A percentile compares a stretch with the other conserved stretches of the same genome.
Evolutionary conservation across 2,888 invertebrate genomes (phyloP).

Genomic region (Philaethria dido): DNA sequence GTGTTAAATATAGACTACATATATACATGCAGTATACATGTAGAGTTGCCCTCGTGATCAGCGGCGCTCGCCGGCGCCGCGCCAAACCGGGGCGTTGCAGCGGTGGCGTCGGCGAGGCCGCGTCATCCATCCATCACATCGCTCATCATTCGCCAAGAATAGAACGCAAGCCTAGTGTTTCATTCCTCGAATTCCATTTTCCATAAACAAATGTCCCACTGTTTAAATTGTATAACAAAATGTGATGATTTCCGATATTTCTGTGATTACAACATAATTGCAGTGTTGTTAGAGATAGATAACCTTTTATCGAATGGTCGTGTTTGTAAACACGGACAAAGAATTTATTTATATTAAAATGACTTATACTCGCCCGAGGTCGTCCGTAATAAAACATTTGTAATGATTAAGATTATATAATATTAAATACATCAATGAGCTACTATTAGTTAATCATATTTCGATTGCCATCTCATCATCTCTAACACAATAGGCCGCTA

Average conservation of each 20-base stretch:
- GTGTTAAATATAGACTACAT: constrained; percentile 49
- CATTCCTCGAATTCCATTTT: constrained; percentile 74
- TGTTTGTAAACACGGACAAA: constrained; percentile 70
- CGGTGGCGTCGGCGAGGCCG: constrained; percentile 63
- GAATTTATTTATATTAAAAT: constrained; percentile 54
- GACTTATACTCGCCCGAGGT: constrained; percentile 54
- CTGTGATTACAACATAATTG: constrained; percentile 53
- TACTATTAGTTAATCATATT: constrained; percentile 22
- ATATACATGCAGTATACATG: constrained; percentile 43
- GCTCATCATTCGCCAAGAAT: constrained; percentile 77
- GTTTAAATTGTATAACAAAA: constrained; percentile 39
- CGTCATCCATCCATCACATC: constrained; percentile 78
- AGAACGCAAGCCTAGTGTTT: constrained; percentile 68
- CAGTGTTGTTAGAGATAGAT: constrained; percentile 50
- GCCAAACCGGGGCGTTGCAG: constrained; percentile 55
- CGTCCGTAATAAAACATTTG: constrained; percentile 46
- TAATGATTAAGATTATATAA: constrained; percentile 35
- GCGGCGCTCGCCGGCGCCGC: constrained; percentile 54
- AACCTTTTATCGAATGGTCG: constrained; percentile 67
- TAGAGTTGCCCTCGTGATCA: constrained; percentile 59
- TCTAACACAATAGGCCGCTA: background rate
- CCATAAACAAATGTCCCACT: constrained; percentile 67
- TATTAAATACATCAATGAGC: constrained; percentile 32
- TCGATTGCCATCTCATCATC: constrained; percentile 24
- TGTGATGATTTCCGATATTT: constrained; percentile 30